These are phyloP conservation scores for Phymanthus crucifer DNA, from an alignment of 92 coral and sea anemone genomes.

Conservation along the genomic window DNA sequence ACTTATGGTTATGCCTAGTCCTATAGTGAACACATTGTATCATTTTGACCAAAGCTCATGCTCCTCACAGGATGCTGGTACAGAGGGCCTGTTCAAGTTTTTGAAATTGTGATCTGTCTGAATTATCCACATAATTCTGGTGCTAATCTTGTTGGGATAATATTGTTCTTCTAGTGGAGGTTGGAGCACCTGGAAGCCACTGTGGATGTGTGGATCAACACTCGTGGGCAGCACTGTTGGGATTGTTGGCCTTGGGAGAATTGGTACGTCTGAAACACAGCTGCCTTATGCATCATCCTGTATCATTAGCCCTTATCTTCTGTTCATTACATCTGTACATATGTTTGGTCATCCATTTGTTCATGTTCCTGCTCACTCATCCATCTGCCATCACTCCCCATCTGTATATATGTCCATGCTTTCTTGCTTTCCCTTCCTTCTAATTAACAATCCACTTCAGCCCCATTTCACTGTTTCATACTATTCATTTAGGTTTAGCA, in stretches of 20 bases:
- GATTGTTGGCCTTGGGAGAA: slow-evolving; percentile 92
- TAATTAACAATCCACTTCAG: neutral
- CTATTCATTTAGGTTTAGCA: slow-evolving; percentile 64
- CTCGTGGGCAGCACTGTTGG: slow-evolving; percentile 87
- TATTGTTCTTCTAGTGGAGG: slow-evolving; percentile 63
- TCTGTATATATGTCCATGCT: neutral
- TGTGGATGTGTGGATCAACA: slow-evolving; percentile 95
- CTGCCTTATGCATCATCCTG: neutral
- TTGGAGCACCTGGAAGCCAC: slow-evolving; percentile 92
- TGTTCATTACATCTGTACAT: neutral
- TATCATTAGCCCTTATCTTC: no score
- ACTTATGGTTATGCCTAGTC: no score
- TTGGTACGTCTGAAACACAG: slow-evolving; percentile 38
- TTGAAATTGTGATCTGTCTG: no score
- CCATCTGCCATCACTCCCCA: no score
- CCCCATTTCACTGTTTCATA: neutral
- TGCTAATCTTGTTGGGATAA: neutral
- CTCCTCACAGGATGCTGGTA: no score
- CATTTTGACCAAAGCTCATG: no score
- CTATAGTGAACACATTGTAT: no score
- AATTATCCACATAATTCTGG: no score
- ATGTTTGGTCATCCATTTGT: neutral
- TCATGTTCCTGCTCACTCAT: neutral
- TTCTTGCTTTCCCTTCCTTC: neutral
- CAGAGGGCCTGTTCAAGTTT: no score